Percentiles rank a stretch among this genome's conserved stretches.
phyloP scores from a whole-genome alignment of 2,113 vertebrate genomes.

The Ammospiza caudacuta region DNA sequence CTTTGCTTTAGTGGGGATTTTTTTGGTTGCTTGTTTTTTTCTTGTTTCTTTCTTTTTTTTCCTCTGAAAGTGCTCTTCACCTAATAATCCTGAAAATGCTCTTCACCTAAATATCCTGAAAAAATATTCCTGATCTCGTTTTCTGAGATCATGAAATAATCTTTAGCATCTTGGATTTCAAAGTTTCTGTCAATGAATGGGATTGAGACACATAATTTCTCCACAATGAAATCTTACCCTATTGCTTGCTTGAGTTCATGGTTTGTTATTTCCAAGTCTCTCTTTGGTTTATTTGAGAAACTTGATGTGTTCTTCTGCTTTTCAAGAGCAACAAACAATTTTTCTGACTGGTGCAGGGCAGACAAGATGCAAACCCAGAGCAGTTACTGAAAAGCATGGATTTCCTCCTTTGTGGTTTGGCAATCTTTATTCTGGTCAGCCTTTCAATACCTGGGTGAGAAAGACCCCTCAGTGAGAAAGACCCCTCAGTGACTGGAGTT shows the following conservation, averaged over 20 bases:
- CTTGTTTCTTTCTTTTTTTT: background rate
- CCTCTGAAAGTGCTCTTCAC: background rate
- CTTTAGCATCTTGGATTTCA: background rate
- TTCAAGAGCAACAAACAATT: background rate
- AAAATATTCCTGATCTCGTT: too few relatives aligned
- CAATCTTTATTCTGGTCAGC: background rate
- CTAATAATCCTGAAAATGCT: background rate
- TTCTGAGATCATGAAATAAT: background rate
- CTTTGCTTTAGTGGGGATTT: background rate
- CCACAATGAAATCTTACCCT: background rate
- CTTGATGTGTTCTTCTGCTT: background rate
- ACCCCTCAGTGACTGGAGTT: background rate
- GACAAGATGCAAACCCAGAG: background rate
- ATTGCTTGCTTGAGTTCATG: accelerated
- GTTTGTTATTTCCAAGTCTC: background rate
- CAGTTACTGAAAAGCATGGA: background rate
- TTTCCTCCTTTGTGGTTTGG: background rate
- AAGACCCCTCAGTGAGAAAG: background rate
- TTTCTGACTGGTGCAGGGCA: background rate
- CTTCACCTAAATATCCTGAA: too few relatives aligned
- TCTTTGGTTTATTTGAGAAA: background rate
- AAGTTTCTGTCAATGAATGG: background rate
- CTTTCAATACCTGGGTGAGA: background rate
- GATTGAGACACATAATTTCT: background rate
- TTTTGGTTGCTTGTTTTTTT: background rate